Base-by-base conservation (phyloP, 2,113 vertebrate genomes). In the Pitta sordida region DNA sequence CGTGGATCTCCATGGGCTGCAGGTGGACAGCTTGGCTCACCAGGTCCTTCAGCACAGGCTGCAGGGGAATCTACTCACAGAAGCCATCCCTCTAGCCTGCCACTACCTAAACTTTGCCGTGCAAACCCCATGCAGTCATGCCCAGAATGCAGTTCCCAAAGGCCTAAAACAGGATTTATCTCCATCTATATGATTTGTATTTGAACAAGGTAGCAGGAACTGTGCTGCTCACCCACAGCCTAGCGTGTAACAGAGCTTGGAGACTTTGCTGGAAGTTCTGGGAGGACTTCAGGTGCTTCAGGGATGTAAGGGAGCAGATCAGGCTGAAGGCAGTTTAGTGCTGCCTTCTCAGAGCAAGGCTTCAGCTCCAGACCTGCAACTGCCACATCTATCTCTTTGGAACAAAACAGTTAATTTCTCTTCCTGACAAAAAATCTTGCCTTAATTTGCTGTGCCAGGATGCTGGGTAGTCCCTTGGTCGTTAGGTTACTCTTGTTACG, bases 121-220 rank as follows among this genome's bases (percentile, higher is more conserved):
- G 1, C 55, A 69, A 80, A 36, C 10, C 29, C 22, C 41, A 4
- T 21, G 18, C 10, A 23, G 4, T 36, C 0, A 0, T 21, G 34
- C 34, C 13, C 39, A 14, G 23, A 43, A 15, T 0, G 0, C 22
- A 2, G 6, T 34, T 74, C 43, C 37, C 5, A 3, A 43, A 46
- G 29, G 48, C 26, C 43, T 78, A 53, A 18, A 11, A 15, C 5
- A 30, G 29, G 5, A 13, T 48, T 63, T 65, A 36, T 34, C 20
- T 7, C 19, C 64, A 29, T 8, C 11, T 30, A 2, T 51, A 24
- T 29, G 8, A 26, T 27, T 48, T 30, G 21, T 48, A 18, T 73
- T 77, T 71, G 73, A 52, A 43, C 30, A 65, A 51, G 27, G 19
- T 27, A 4, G 13, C 22, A 23, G 14, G 22, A 90, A 9, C 19